These are phyloP conservation scores for Bagarius yarrelli DNA, from an alignment of 2,113 vertebrate genomes.

Conservation along the genomic window DNA sequence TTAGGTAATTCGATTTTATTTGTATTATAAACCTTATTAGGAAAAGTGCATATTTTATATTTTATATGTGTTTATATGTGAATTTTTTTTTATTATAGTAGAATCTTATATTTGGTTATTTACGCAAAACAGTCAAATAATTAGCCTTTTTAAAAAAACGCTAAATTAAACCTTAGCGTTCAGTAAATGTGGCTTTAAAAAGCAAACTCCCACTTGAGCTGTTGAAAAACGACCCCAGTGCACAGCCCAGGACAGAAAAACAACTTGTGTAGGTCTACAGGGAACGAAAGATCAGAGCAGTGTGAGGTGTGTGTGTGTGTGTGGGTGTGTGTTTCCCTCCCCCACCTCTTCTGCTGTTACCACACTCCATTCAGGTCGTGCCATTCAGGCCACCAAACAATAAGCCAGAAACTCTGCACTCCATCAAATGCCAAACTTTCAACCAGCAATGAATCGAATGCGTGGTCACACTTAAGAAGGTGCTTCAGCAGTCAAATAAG, in stretches of 20 bases:
- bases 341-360: slow-evolving; percentile 24
- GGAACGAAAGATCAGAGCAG: slow-evolving; percentile 37
- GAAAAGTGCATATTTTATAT: too few species aligned
- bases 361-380: neutral
- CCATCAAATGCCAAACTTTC: neutral
- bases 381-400: neutral
- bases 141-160: too few species aligned
- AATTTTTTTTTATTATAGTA: too few species aligned
- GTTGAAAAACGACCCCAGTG: neutral
- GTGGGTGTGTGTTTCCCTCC: neutral
- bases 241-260: slow-evolving; percentile 41
- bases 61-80: too few species aligned
- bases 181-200: neutral
- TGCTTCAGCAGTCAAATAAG: neutral
- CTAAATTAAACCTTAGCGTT: too few species aligned
- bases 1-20: too few species aligned
- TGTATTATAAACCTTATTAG: too few species aligned
- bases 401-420: neutral
- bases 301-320: slow-evolving; percentile 9
- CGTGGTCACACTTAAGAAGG: neutral
- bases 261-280: slow-evolving; percentile 38
- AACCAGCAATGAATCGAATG: neutral
- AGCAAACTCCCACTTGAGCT: neutral
- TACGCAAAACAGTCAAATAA: too few species aligned
- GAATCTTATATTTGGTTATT: too few species aligned